Evolutionary conservation across 2,797 vertebrate genomes (phyloP), one percentile per base, ranked within the genome.

Genomic region (Sciurus carolinensis): DNA sequence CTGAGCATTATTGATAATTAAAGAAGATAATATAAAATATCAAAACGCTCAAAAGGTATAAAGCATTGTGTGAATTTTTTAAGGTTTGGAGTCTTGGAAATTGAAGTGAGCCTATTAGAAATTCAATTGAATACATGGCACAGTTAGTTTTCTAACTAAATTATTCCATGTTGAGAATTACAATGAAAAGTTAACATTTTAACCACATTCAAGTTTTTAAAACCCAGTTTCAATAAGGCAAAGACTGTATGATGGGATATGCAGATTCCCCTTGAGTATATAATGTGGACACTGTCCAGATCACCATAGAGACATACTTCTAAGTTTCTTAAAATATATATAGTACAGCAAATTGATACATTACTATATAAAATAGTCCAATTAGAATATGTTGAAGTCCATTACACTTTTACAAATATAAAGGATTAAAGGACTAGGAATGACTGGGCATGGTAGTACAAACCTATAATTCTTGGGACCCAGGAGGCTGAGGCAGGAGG

Each of bases 181-280:
- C n/a, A 89, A 66, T 85, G 39, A 77, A 94, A 87, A 59, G 82
- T 59, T 85, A 77, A 86, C 11, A 64, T 42, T 96, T 76, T 85
- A 75, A 33, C 44, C 59, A 57, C 71, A 69, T 69, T 15, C 17
- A n/a, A 69, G n/a, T 69, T 62, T 26, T n/a, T n/a, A 69, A 71
- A 85, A 36, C n/a, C 20, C 62, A 95, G 10, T 52, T 91, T 36
- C 80, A 73, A 44, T 84, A 75, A 80, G 66, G 22, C 42, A 5
- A 76, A 62, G 54, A 39, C 44, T 87, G 0, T 62, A 91, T 79
- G 83, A 73, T 85, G 47, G 57, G 33, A 76, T 83, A 83, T 11
- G 59, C 7, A 93, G 47, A 79, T 83, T 91, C 52, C 15, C 14
- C 71, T 83, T 69, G 52, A 87, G 80, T 36, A 67, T 73, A 18